Base-by-base conservation (phyloP, 2,113 vertebrate species). In the Ailuropoda melanoleuca region DNA sequence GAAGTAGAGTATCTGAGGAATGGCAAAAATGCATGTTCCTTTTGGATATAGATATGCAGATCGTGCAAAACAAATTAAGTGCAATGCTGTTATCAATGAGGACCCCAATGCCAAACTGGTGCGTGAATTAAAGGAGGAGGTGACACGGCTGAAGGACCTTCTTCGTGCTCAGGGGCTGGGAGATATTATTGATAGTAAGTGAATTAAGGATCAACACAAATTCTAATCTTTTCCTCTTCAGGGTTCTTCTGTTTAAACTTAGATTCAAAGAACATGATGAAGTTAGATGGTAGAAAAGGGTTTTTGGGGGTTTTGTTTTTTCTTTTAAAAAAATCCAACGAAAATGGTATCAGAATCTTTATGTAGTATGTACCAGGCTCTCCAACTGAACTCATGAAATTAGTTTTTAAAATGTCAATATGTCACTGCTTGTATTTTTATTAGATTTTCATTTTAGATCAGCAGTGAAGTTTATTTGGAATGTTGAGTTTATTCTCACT, bases 181-280 rank as follows among this genome's bases (percentile, higher is more conserved):
- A 70, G 99, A 99, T 97, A 99, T 99, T 97, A 99, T 99, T 90
- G 99, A 99, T 98, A 99, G 99, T 99, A 99, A 99, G 99, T 99
- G 90, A 83, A 93, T 92, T 95, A 70, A 95, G 60, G 15, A 53
- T 23, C 50, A 80, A 2, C 11, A 13, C 0, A 74, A 66, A 72
- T 50, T 18, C 34, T 26, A 78, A 23, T 48, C 58, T 23, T 72
- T 93, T 66, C 26, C 31, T 48, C 77, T 77, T 39, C 64, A 87
- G 43, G 11, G 50, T 68, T 88, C 55, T 58, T 26, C 17, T 43
- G 26, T 17, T 39, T 81, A 78, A 88, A 72, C n/a, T n/a, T 21
- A 9, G 37, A 39, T 37, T 74, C 90, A 62, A 84, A 13, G 84
- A 86, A 55, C 6, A n/a, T 31, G 19, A 50, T 75, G 93, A 87